phyloP scores from a whole-genome alignment of 2,888 invertebrate genomes.

The Leptopilina syphax region DNA sequence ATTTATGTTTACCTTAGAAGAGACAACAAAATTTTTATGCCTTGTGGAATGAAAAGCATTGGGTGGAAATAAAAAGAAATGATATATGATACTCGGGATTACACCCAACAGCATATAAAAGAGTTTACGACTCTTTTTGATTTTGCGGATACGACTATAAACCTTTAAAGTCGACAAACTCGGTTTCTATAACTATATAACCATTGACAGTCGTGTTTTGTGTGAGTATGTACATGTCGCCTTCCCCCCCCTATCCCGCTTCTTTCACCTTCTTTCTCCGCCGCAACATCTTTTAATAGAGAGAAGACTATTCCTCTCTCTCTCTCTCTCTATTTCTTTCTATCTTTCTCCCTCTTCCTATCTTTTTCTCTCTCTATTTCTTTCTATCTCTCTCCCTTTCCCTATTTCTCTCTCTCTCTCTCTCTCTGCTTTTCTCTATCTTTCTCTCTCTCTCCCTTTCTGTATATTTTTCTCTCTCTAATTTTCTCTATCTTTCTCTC shows the following conservation, averaged over 20 bases:
- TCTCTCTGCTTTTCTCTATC: no score
- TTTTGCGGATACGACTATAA: slow-evolving; percentile 11
- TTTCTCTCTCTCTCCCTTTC: no score
- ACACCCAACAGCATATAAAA: not conserved
- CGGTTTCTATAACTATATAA: slow-evolving; percentile 32
- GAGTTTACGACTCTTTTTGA: slow-evolving; percentile 24
- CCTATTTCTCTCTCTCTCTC: no score
- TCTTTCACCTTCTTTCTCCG: slow-evolving; percentile 3
- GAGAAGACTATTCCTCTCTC: no score
- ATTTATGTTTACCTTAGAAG: no score
- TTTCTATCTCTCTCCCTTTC: no score
- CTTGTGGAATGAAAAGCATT: not conserved
- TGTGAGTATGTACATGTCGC: slow-evolving; percentile 1
- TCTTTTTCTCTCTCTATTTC: no score
- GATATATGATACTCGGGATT: not conserved
- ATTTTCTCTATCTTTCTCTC: no score
- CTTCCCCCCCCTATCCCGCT: no score
- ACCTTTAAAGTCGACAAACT: slow-evolving; percentile 12
- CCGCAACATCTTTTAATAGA: slow-evolving; percentile 38
- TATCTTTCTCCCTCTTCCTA: no score
- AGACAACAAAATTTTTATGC: not conserved
- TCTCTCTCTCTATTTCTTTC: not conserved
- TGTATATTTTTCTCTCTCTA: no score
- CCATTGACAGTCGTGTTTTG: slow-evolving; percentile 6
- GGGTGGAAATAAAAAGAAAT: not conserved